phyloP scores from a whole-genome alignment of 2,888 invertebrate species.

The Micropterix aruncella region DNA sequence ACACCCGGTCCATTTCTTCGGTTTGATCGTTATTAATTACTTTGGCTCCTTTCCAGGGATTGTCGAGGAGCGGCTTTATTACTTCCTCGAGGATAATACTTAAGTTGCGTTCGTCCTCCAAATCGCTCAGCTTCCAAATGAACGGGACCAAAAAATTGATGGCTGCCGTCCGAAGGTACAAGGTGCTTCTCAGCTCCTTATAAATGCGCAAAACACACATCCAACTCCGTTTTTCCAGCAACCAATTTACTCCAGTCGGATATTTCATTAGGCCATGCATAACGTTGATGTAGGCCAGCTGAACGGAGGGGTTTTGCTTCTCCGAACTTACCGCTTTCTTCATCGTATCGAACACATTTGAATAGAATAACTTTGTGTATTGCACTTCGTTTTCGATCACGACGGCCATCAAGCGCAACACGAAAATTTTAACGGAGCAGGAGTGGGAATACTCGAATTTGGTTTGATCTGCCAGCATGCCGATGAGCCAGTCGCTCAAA shows the following conservation, averaged over 20 bases:
- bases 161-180: conserved; percentile 52
- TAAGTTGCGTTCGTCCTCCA: conserved; percentile 32
- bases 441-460: background rate
- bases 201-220: no score
- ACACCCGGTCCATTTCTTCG: conserved; percentile 32
- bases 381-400: conserved; percentile 41
- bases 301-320: conserved; percentile 41
- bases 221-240: no score
- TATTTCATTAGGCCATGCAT: conserved; percentile 42
- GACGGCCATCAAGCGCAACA: conserved; percentile 46
- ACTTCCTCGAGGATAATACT: conserved; percentile 40
- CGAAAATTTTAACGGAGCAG: conserved; percentile 39
- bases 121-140: conserved; percentile 37
- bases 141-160: background rate
- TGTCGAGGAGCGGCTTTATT: conserved; percentile 41
- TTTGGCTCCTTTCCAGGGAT: conserved; percentile 34
- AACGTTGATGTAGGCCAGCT: conserved; percentile 52
- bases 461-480: background rate
- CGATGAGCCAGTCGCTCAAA: conserved; percentile 5
- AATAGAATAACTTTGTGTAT: conserved; percentile 38
- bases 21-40: conserved; percentile 33
- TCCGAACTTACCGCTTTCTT: conserved; percentile 18
- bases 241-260: conserved; percentile 55
- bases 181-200: no score
- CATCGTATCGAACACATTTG: conserved; percentile 22